Evolutionary conservation across 2,888 invertebrate genomes (phyloP), one percentile per base, ranked within the genome.

Genomic region (Xestoiulus laeticollis): DNA sequence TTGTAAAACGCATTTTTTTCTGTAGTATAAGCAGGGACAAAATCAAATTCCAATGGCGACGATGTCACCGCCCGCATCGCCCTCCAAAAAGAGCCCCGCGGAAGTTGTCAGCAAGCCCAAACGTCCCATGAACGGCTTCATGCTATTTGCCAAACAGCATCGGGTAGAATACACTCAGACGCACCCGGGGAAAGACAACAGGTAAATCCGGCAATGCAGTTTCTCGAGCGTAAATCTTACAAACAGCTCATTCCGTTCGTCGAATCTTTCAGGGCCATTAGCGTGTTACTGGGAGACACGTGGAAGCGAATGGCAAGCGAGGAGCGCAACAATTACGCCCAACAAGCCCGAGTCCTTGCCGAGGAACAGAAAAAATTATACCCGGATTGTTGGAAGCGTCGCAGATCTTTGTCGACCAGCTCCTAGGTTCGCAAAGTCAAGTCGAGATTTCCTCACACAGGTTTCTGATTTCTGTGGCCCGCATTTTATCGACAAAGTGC

Each of bases 61-160:
- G 91, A 90, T 90, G 32, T 90, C 90, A 32, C 91, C 90, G n/a
- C 91, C 90, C 26, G 89, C 90, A 84, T 91, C 91, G 6, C 91
- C 90, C 8, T 89, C 90, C n/a, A 90, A 90, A 88, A 89, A 90
- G 38, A 68, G 22, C 68, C 89, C 87, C 19, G 87, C 86, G 59
- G 89, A 89, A 19, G 88, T 38, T 12, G 89, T 89, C 82, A 88
- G 87, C 32, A 92, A 92, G 89, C 91, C 92, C 26, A 92, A 93
- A 89, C 90, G 93, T 78, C 93, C 93, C n/a, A 93, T 93, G 93
- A 93, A 93, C 90, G 93, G 93, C 0, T 93, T 93, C 90, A 92
- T 93, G 91, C 90, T 93, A 87, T 93, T 93, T 91, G 93, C 93
- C 30, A 92, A 93, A 90, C 91, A 92, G 86, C 92, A 92, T 89